Percentiles rank a stretch among this genome's conserved stretches.
These are phyloP conservation scores for Ditylenchus weischeri DNA, from an alignment of 2,888 invertebrate genomes.

Conservation along the genomic window DNA sequence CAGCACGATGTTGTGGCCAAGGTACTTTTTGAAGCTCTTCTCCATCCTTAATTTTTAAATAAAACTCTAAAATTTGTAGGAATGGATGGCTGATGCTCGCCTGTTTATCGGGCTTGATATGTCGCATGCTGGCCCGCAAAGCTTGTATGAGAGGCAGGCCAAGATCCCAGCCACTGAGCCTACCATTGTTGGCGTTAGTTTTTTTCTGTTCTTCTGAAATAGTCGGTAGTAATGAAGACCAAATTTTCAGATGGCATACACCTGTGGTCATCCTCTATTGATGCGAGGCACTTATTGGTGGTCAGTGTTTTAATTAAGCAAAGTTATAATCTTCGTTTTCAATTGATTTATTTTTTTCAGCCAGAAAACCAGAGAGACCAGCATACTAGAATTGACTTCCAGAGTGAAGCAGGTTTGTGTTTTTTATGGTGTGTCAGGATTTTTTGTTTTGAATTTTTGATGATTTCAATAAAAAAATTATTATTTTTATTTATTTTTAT, in stretches of 20 bases:
- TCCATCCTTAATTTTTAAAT: background rate
- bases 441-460: too few species aligned
- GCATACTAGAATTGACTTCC: too few species aligned
- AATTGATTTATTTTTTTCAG: too few species aligned
- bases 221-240: too few species aligned
- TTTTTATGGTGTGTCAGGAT: too few species aligned
- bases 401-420: too few species aligned
- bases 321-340: too few species aligned
- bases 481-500: too few species aligned
- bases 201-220: too few species aligned
- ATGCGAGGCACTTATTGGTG: constrained; percentile 31
- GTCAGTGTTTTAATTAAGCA: too few species aligned
- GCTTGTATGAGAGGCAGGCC: constrained; percentile 30
- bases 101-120: constrained; percentile 43
- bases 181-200: constrained; percentile 41
- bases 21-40: too few species aligned
- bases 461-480: background rate
- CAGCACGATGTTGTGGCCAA: constrained; percentile 11
- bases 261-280: constrained; percentile 9
- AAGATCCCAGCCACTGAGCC: constrained; percentile 31
- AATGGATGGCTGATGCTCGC: constrained; percentile 24
- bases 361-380: too few species aligned
- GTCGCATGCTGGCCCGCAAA: constrained; percentile 37
- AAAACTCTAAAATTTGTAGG: constrained; percentile 17
- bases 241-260: constrained; percentile 31